These are phyloP conservation scores for Ophioderma brevispina DNA, from an alignment of 35 echinoderm and acorn worm species.

Conservation along the genomic window DNA sequence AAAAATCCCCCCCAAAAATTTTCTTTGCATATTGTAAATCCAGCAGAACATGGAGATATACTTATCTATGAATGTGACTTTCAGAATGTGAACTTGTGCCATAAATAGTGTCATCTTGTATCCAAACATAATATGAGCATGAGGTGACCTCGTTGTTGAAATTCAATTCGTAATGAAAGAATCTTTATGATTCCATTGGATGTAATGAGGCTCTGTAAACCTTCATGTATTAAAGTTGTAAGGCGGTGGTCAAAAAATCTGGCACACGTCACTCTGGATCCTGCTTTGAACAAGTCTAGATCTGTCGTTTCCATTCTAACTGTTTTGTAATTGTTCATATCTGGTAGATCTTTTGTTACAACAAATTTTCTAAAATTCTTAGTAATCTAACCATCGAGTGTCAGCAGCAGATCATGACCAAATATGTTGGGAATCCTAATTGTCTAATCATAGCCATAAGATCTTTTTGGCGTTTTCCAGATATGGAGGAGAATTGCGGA, in stretches of 20 bases:
- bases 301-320: slow-evolving; percentile 54
- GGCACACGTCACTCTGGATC: slow-evolving; percentile 73
- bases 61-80: slow-evolving; percentile 45
- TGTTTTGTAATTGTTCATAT: not conserved
- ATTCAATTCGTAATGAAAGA: slow-evolving; percentile 71
- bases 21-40: not conserved
- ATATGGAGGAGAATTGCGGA: slow-evolving; percentile 30
- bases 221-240: slow-evolving; percentile 45
- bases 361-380: not conserved
- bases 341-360: not conserved
- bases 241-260: slow-evolving; percentile 77
- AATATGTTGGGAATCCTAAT: slow-evolving; percentile 69
- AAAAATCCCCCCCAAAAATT: not conserved
- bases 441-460: slow-evolving; percentile 68
- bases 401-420: slow-evolving; percentile 16
- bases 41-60: no score
- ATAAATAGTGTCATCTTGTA: slow-evolving; percentile 57
- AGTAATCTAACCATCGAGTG: slow-evolving; percentile 41
- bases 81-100: slow-evolving; percentile 6
- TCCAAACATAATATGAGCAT: slow-evolving; percentile 67
- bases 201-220: slow-evolving; percentile 45
- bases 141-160: slow-evolving; percentile 50
- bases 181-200: slow-evolving; percentile 47
- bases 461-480: slow-evolving; percentile 56
- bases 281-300: slow-evolving; percentile 43